Conservation (phyloP, 2,113 vertebrate species). For the Centropristis striata region DNA sequence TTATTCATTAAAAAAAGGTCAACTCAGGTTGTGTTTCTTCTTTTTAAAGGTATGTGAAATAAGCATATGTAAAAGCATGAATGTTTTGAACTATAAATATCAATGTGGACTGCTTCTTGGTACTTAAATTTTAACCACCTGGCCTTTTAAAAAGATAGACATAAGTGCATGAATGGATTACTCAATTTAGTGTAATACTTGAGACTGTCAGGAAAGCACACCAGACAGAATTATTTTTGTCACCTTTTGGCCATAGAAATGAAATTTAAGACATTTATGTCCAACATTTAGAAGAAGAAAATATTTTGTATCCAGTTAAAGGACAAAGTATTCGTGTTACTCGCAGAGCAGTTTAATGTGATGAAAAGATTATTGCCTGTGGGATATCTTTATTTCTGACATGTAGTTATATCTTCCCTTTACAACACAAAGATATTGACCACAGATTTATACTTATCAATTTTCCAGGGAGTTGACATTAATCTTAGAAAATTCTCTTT, state of each 20-base stretch:
- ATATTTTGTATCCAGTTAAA: neutral
- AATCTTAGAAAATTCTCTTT: neutral
- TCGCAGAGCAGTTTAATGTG: neutral
- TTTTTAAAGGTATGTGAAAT: neutral
- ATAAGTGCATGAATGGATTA: neutral
- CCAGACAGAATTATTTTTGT: neutral
- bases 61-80: neutral
- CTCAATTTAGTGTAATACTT: neutral
- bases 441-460: neutral
- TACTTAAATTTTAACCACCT: neutral
- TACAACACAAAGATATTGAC: neutral
- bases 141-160: neutral
- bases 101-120: neutral
- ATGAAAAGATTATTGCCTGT: neutral
- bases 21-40: slow-evolving; percentile 27
- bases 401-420: neutral
- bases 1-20: slow-evolving; percentile 81
- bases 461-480: neutral
- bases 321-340: neutral
- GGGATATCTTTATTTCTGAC: neutral
- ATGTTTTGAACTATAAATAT: neutral
- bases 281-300: neutral
- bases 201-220: neutral
- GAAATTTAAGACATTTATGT: neutral
- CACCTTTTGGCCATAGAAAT: neutral